phyloP scores from a whole-genome alignment of 2,888 invertebrate species.

The Caenorhabditis sp. region DNA sequence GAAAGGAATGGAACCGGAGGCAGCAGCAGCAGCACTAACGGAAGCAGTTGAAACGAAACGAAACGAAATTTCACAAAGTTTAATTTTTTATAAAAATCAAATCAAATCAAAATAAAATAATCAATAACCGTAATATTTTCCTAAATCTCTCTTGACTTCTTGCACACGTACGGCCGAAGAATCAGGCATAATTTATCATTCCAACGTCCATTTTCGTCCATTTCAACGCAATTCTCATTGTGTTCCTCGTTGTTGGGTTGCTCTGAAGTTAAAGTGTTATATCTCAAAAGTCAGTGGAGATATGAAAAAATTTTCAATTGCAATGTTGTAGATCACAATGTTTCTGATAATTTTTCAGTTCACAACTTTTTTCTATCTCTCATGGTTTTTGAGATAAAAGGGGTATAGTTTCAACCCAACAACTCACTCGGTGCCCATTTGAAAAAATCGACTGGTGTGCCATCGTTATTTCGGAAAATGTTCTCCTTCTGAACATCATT shows the following conservation, averaged over 20 bases:
- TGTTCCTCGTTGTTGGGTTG: conserved; percentile 75
- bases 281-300: no score
- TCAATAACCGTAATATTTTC: no score
- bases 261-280: conserved; percentile 59
- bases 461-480: conserved; percentile 66
- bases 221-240: conserved; percentile 75
- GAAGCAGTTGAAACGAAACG: no score
- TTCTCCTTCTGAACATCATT: conserved; percentile 76
- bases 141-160: conserved; percentile 24
- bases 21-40: no score
- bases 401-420: no score
- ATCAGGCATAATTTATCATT: conserved; percentile 71
- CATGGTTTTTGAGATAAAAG: no score
- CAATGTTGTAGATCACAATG: no score
- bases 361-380: no score
- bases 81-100: no score
- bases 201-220: conserved; percentile 67
- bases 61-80: not conserved
- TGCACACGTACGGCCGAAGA: conserved; percentile 70
- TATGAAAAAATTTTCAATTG: no score
- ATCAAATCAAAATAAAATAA: no score
- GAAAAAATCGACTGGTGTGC: conserved; percentile 28
- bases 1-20: conserved; percentile 1
- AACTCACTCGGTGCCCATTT: conserved; percentile 38
- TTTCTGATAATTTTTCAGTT: no score